phyloP scores from a whole-genome alignment of 2,797 vertebrate genomes.

The Telmatherina bonti region DNA sequence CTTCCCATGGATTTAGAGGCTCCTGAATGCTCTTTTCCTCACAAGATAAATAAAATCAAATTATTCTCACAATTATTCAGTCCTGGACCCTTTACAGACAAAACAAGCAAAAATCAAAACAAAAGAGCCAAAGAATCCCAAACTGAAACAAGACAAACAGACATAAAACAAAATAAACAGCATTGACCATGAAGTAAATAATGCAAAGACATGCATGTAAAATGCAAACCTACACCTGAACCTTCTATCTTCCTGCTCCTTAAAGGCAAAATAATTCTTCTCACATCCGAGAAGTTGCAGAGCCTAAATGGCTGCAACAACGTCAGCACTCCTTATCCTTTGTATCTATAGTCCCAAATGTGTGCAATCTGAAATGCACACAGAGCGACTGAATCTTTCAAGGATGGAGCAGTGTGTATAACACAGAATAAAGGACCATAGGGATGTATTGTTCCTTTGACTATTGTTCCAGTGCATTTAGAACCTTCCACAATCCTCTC shows the following conservation, averaged over 20 bases:
- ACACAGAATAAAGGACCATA: slow-evolving; percentile 28
- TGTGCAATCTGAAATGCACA: slow-evolving; percentile 4
- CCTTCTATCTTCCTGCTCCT: not conserved
- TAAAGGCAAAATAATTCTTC: not conserved
- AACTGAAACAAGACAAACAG: too few species aligned
- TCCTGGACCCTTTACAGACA: too few species aligned
- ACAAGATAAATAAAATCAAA: too few species aligned
- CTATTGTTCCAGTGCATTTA: slow-evolving; percentile 36
- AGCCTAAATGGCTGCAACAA: slow-evolving; percentile 9
- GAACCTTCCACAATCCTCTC: slow-evolving; percentile 36
- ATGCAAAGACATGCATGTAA: too few species aligned
- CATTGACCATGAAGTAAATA: too few species aligned
- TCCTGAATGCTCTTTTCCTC: too few species aligned
- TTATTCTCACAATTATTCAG: too few species aligned
- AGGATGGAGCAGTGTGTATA: slow-evolving; percentile 18
- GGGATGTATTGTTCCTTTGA: slow-evolving; percentile 40
- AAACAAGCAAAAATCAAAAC: too few species aligned
- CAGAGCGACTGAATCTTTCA: slow-evolving; percentile 17
- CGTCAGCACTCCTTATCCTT: slow-evolving; percentile 15
- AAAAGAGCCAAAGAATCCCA: too few species aligned
- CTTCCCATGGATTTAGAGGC: too few species aligned
- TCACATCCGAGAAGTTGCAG: not conserved
- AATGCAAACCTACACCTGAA: not conserved
- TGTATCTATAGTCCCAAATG: not conserved
- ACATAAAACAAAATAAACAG: too few species aligned